Evolutionary conservation across 2,888 invertebrate species (phyloP).

Genomic region (Drosophila histrio): DNA sequence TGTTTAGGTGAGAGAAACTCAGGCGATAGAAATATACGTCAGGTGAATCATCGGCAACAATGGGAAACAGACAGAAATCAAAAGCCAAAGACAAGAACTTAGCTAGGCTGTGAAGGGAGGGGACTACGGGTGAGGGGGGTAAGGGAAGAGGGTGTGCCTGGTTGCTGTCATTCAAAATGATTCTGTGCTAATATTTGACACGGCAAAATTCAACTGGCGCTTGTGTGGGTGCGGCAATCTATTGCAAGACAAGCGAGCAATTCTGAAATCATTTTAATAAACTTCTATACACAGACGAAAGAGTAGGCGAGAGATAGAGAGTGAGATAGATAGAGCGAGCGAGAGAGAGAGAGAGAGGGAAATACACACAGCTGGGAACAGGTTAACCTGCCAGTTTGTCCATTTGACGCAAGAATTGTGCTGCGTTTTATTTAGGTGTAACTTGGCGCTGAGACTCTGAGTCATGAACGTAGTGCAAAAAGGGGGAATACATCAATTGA

Average conservation of each 20-base stretch:
- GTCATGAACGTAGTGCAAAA: background rate
- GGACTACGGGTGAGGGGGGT: background rate
- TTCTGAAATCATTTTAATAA: constrained; percentile 39
- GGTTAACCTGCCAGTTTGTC: constrained; percentile 39
- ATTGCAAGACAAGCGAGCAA: constrained; percentile 12
- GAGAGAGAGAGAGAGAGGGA: background rate
- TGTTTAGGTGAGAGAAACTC: constrained; percentile 39
- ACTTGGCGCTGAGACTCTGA: constrained; percentile 16
- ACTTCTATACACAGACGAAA: constrained; percentile 31
- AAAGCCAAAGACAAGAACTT: constrained; percentile 11
- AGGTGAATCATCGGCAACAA: constrained; percentile 51
- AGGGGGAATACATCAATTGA: background rate
- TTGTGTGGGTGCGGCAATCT: constrained; percentile 35
- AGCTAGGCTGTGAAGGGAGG: background rate
- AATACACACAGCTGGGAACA: constrained; percentile 26
- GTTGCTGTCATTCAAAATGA: constrained; percentile 46
- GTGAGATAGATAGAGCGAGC: background rate
- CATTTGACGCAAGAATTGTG: constrained; percentile 54
- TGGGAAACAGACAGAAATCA: constrained; percentile 14
- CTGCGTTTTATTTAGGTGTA: constrained; percentile 23
- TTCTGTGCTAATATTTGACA: constrained; percentile 55
- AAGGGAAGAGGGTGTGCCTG: background rate
- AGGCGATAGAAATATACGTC: constrained; percentile 41
- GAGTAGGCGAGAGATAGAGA: background rate
- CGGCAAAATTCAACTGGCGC: constrained; percentile 14